Evolutionary conservation across 2,888 invertebrate genomes (phyloP), one percentile per base, ranked within the genome.

Genomic region (Agapostemon virescens): DNA sequence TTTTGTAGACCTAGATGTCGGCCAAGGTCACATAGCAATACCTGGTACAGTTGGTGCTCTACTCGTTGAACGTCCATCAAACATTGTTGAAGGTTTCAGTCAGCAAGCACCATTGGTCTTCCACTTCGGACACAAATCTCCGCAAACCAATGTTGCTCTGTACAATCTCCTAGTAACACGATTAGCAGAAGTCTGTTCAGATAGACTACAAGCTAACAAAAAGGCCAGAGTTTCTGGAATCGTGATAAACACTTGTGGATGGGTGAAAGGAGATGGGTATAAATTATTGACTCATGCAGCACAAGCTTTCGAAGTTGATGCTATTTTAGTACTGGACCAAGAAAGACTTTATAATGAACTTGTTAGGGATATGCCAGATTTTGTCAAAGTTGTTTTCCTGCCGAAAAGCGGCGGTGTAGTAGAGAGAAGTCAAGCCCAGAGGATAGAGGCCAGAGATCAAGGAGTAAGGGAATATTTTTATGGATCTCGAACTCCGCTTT

Each of bases 381-480:
- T 97, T 93, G 98, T 99, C 13, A 97, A 98, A 93, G 97, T 99
- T 0, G 91, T 98, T 0, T 96, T 98, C 87, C 93, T 98, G 82
- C 98, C 98, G 0, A 99, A 99, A 93, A 98, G 98, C 91, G 99
- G 99, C 38, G 99, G 99, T 61, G 99, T 98, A 9, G 98, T 98
- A 0, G 98, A 98, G 91, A 94, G 98, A 26, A 97, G 96, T 76
- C 94, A 95, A 79, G 93, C 95, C 30, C 94, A 95, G 75, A 94
- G 98, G 63, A 94, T 94, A 0, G 98, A 98, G 90, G 92, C 95
- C 0, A 94, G 98, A 55, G 98, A 98, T 93, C 94, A 95, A 70
- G 94, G 97, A 69, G 96, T 98, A 9, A 94, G 97, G 55, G 97
- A 98, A 93, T 99, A 99, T 93, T 99, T 99, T 94, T 99, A 99